Evolutionary conservation across 2,797 vertebrate species (phyloP).

Genomic region (Crypturellus tataupa): DNA sequence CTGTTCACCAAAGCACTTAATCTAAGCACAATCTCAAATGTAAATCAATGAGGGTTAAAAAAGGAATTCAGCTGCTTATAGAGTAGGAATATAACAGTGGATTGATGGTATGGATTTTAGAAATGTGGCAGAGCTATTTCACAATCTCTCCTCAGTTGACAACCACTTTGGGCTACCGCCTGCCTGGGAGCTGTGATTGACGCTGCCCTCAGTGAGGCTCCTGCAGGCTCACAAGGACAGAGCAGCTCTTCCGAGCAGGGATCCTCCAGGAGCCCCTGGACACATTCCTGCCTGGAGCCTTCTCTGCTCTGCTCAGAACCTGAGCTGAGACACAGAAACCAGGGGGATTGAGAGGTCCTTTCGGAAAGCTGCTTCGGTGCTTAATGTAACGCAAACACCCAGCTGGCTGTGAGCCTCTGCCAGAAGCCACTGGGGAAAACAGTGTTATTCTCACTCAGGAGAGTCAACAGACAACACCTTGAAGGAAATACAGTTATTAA

Average conservation of each 20-base stretch:
- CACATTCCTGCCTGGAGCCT: background rate
- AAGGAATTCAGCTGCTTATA: background rate
- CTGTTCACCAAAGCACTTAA: background rate
- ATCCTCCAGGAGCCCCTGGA: background rate
- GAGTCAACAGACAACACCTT: background rate
- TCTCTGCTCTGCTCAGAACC: background rate
- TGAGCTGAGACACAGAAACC: background rate
- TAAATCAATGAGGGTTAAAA: background rate
- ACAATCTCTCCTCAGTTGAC: background rate
- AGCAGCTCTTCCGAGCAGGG: background rate
- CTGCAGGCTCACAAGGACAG: background rate
- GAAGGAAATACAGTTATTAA: background rate
- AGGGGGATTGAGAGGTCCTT: background rate
- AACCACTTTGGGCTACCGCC: background rate
- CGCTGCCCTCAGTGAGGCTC: background rate
- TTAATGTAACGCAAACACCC: background rate
- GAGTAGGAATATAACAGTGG: background rate
- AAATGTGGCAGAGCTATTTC: background rate
- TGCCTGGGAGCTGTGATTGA: background rate
- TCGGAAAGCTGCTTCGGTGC: background rate
- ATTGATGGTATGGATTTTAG: background rate
- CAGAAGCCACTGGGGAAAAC: background rate
- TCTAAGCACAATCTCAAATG: background rate
- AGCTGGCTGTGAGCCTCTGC: background rate
- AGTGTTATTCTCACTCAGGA: background rate